Evolutionary conservation across 2,888 invertebrate genomes (phyloP), one percentile per base, ranked within the genome.

Genomic region (Biston betularia): DNA sequence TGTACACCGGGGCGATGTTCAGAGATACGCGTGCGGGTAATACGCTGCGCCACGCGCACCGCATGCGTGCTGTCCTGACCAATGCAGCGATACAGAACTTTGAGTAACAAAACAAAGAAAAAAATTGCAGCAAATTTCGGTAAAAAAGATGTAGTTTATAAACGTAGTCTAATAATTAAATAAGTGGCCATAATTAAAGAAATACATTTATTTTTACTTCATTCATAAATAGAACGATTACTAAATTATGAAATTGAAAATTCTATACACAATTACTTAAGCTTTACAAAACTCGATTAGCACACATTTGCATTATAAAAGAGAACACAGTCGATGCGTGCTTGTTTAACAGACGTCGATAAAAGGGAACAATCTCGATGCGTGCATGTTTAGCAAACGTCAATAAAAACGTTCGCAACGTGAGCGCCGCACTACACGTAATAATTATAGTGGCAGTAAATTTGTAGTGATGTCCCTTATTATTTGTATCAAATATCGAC

Each of bases 231-330:
- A 46, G 1, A n/a, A n/a, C n/a, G 44, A 3, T 24, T 24, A 24
- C 24, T 24, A 24, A 24, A 24, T 24, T 24, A 24, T 24, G 24
- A 24, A 24, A 24, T 24, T 24, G 24, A 24, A 24, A 3, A 24
- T 24, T 24, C 1, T 24, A 52, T 9, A 14, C 6, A 15, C n/a
- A 12, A 53, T 15, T 11, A 48, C 2, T 24, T 38, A 38, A 9
- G 34, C 9, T 35, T 8, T 35, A 12, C 44, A 33, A 34, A 34
- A 45, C 42, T 6, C 4, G 34, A n/a, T 34, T 34, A 56, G 14
- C 14, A 35, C 34, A 45, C n/a, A 56, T 56, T 45, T 45, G 56
- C 56, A 56, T 56, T 45, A 45, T 34, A 45, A 56, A 45, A 14
- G 34, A 45, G 56, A 45, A 53, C 52, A 53, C 14, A 50, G 8